Percentiles rank a stretch among this genome's conserved stretches.
Conservation (phyloP, 2,797 vertebrate species). For the Luscinia luscinia region DNA sequence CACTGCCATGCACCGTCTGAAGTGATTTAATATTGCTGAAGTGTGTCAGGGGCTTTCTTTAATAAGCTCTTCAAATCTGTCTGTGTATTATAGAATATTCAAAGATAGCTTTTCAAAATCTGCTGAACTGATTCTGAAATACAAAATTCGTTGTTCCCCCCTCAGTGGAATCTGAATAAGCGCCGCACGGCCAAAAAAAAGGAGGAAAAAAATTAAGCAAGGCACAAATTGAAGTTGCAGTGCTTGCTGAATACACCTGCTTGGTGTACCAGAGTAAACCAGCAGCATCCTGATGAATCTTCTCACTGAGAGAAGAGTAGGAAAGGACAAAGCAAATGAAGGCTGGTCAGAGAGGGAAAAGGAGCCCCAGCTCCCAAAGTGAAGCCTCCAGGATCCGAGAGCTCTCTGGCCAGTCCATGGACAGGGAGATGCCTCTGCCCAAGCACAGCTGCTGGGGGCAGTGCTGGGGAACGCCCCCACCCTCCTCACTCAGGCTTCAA, state of each 20-base stretch:
- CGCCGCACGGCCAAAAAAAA: rapidly evolving
- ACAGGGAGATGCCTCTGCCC: background rate
- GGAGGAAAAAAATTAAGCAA: background rate
- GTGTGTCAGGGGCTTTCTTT: slow-evolving; percentile 79
- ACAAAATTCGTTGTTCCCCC: slow-evolving; percentile 44
- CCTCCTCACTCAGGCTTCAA: background rate
- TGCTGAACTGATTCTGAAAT: slow-evolving; percentile 64
- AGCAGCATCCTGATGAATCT: background rate
- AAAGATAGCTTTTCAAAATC: slow-evolving; percentile 67
- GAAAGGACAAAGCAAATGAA: background rate
- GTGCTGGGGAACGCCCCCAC: background rate
- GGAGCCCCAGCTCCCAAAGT: rapidly evolving
- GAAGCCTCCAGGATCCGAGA: rapidly evolving
- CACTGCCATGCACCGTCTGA: slow-evolving; percentile 69
- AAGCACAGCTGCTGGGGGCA: background rate
- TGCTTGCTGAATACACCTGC: background rate
- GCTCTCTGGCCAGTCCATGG: rapidly evolving
- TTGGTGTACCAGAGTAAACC: background rate
- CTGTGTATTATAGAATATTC: slow-evolving; percentile 73
- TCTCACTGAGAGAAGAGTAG: background rate
- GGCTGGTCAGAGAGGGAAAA: background rate
- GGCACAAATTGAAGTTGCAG: background rate
- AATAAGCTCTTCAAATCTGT: slow-evolving; percentile 81
- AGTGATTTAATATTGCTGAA: slow-evolving; percentile 81
- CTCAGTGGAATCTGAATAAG: background rate